A percentile compares a stretch with the other conserved stretches of the same genome.
phyloP scores from a whole-genome alignment of 2,113 vertebrate genomes.

The Scatophagus argus region DNA sequence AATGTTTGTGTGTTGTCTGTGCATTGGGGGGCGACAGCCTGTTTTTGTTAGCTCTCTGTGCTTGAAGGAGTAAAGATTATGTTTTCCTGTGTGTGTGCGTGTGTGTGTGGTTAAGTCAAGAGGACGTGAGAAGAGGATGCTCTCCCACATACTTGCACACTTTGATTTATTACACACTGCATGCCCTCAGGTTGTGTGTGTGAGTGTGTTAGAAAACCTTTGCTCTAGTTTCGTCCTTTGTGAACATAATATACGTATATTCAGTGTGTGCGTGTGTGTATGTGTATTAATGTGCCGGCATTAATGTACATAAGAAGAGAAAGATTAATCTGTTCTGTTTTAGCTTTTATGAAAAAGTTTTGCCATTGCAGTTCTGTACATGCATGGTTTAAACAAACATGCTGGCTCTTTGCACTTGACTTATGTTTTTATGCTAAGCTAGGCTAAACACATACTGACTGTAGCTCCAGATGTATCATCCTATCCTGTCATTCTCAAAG shows the following conservation, averaged over 20 bases:
- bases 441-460: too few species aligned
- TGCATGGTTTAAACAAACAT: not conserved
- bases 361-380: not conserved
- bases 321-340: constrained; percentile 5
- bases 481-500: too few species aligned
- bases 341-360: not conserved
- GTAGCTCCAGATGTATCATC: too few species aligned
- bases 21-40: constrained; percentile 3
- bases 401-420: too few species aligned
- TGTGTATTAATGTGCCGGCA: constrained; percentile 8
- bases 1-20: constrained; percentile 32
- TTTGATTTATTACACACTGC: constrained; percentile 68
- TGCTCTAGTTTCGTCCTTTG: constrained; percentile 14
- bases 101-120: constrained; percentile 58
- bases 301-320: constrained; percentile 18
- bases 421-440: too few species aligned
- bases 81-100: constrained; percentile 39
- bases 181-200: constrained; percentile 41
- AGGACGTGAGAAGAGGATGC: constrained; percentile 68
- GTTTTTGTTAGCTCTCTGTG: constrained; percentile 53
- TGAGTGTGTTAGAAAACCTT: constrained; percentile 39
- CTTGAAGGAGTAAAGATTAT: constrained; percentile 25
- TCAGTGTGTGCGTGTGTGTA: constrained; percentile 15
- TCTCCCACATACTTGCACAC: constrained; percentile 55
- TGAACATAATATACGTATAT: constrained; percentile 23